phyloP scores from a whole-genome alignment of 2,888 invertebrate species.

The Thera obeliscata region DNA sequence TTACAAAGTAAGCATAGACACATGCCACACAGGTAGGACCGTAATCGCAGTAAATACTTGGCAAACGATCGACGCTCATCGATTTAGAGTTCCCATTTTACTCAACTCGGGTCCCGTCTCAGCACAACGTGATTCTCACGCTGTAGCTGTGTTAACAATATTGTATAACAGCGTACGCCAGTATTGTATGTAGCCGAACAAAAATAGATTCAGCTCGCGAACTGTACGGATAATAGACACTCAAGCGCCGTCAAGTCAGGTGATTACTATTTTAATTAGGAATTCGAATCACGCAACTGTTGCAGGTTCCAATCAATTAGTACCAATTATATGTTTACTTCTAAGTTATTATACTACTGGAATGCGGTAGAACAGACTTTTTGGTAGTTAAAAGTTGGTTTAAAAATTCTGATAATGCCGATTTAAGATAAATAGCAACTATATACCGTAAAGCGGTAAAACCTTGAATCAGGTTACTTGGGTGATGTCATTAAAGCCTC shows the following conservation, averaged over 20 bases:
- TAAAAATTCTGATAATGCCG: constrained; percentile 8
- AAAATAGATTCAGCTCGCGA: constrained; percentile 74
- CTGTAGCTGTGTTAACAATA: constrained; percentile 40
- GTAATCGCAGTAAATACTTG: constrained; percentile 52
- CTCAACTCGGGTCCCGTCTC: constrained; percentile 46
- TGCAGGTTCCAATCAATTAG: neutral
- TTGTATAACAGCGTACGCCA: constrained; percentile 48
- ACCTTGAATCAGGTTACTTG: constrained; percentile 49
- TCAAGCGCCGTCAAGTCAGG: constrained; percentile 51
- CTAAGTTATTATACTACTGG: neutral
- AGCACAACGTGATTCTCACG: constrained; percentile 37
- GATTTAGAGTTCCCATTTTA: constrained; percentile 65
- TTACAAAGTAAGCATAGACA: constrained; percentile 14
- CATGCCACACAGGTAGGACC: constrained; percentile 7
- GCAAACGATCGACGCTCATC: constrained; percentile 55
- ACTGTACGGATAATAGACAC: constrained; percentile 43
- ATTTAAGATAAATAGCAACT: constrained; percentile 1
- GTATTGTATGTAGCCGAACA: constrained; percentile 65
- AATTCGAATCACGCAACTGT: neutral
- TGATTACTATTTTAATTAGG: constrained; percentile 37
- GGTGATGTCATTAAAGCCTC: constrained; percentile 58
- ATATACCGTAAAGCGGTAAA: constrained; percentile 29
- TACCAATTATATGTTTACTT: neutral
- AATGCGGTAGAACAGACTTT: neutral
- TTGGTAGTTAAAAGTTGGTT: neutral